phyloP scores from a whole-genome alignment of 2,797 vertebrate species.

The Cynodonichthys magdalenae region DNA sequence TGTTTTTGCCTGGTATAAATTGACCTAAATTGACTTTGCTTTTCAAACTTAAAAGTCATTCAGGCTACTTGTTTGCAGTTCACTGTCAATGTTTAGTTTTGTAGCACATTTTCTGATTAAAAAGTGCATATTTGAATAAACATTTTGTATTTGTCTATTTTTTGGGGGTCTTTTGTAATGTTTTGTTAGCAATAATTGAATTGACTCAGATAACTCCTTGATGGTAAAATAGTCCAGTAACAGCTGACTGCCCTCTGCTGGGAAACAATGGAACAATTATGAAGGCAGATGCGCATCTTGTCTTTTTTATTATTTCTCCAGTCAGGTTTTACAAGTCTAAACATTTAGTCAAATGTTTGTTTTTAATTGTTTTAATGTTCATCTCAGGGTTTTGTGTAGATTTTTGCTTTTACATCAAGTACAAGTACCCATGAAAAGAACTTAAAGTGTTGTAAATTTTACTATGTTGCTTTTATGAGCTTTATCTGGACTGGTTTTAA shows the following conservation, averaged over 20 bases:
- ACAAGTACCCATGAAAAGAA: no score
- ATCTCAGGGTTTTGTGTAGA: no score
- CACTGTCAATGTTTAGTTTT: conserved; percentile 49
- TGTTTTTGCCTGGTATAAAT: background rate
- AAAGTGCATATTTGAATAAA: conserved; percentile 65
- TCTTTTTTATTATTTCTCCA: no score
- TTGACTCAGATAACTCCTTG: background rate
- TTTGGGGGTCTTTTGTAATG: background rate
- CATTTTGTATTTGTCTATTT: conserved; percentile 19
- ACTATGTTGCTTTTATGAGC: no score
- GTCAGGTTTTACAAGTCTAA: no score
- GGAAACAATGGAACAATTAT: background rate
- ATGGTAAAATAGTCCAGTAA: background rate
- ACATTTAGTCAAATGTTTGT: no score
- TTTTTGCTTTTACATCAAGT: no score
- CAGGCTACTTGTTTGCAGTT: background rate
- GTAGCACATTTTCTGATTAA: conserved; percentile 33
- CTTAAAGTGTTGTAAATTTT: no score
- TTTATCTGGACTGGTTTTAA: no score
- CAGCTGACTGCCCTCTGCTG: conserved; percentile 42
- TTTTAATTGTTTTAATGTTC: background rate
- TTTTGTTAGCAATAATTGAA: background rate
- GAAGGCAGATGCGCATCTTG: no score
- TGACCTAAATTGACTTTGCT: conserved; percentile 15
- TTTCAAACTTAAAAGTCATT: conserved; percentile 37